Evolutionary conservation across 2,797 vertebrate species (phyloP), one percentile per base, ranked within the genome.

Genomic region (Forpus xanthops): DNA sequence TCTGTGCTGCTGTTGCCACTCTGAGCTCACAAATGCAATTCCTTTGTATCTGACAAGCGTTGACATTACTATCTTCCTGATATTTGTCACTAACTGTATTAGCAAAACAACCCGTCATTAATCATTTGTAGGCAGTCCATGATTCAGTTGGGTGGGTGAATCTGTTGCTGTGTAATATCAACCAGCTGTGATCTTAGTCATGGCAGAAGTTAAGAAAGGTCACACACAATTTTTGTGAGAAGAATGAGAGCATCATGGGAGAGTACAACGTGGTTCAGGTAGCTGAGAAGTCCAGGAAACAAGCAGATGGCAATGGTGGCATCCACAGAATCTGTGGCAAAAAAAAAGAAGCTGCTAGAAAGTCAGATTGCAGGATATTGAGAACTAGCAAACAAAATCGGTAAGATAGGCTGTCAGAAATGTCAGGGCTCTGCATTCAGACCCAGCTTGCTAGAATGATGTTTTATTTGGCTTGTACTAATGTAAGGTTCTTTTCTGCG

Each of bases 151-250:
- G 55, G 41, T 93, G 87, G 52, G 81, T 4, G 52, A 95, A 90
- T 94, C 80, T 55, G 33, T 64, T 35, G 47, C 66, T 87, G 87
- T 65, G 9, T 78, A 85, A 81, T 91, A 91, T 84, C 72, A 92
- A 25, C 35, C 92, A 94, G 58, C 82, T 92, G 89, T 84, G 79
- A 84, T 93, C 67, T 93, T 94, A 90, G 67, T 94, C 74, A 90
- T 8, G 23, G 60, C 50, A 76, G 42, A 90, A 62, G 15, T 70
- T 58, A 75, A 73, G 67, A 88, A 93, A 87, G 60, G 89, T 94
- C 83, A 87, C 24, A 11, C 21, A 58, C 7, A 11, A 23, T 24
- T 58, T 12, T 68, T 76, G 41, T 31, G 65, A 72, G 24, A 83
- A 41, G 35, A 73, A 6, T 25, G 50, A 44, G n/a, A n/a, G n/a